Evolutionary conservation across 2,888 invertebrate species (phyloP).

Genomic region (Troglohyphantes excavatus): DNA sequence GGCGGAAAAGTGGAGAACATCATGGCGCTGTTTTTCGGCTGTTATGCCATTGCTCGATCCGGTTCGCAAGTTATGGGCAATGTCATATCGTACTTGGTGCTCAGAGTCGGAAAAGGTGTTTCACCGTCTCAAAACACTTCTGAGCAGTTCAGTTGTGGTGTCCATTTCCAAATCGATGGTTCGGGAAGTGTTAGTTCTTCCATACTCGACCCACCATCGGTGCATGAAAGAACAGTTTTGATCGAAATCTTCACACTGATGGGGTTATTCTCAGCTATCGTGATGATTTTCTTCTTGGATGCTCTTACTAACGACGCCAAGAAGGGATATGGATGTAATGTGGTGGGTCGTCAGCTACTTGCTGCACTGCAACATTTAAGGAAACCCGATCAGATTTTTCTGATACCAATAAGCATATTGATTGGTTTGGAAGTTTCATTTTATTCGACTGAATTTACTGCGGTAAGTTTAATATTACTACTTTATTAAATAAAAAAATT

Average conservation of each 20-base stretch:
- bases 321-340: neutral
- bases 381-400: constrained; percentile 94
- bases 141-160: neutral
- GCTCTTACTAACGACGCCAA: constrained; percentile 86
- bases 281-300: constrained; percentile 94
- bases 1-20: constrained; percentile 86
- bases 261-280: constrained; percentile 91
- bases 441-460: constrained; percentile 88
- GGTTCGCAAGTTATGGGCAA: constrained; percentile 98
- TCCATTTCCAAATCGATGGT: neutral
- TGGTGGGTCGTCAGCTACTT: constrained; percentile 85
- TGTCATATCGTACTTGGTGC: constrained; percentile 89
- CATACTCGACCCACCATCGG: constrained; percentile 91
- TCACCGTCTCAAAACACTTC: neutral
- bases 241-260: constrained; percentile 94
- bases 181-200: constrained; percentile 62
- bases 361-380: constrained; percentile 93
- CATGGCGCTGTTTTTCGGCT: constrained; percentile 97
- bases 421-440: constrained; percentile 99
- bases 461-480: constrained; percentile 82
- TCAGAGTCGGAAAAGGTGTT: constrained; percentile 74
- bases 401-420: constrained; percentile 91
- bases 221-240: constrained; percentile 93
- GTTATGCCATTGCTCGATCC: constrained; percentile 99
- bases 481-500: no score